A percentile compares a stretch with the other conserved stretches of the same genome.
Evolutionary conservation across 1,140 invertebrate genomes (phyloP).

Genomic region (Rhopalosiphum padi): DNA sequence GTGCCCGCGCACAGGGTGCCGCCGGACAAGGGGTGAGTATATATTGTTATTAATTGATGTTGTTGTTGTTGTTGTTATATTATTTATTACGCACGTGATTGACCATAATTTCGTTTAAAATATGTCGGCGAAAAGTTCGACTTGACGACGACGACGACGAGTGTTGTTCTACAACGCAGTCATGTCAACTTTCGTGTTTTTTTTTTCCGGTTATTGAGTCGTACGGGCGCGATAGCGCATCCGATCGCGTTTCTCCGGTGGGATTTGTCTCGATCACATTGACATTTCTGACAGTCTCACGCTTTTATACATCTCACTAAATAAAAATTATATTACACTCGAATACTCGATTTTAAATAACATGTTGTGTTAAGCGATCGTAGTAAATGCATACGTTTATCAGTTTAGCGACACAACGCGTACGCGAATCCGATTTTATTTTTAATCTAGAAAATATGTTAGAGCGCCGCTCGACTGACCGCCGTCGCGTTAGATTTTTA

Average conservation of each 20-base stretch:
- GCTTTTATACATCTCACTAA: too few species aligned
- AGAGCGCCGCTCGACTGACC: neutral
- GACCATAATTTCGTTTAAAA: neutral
- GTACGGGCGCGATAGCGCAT: too few species aligned
- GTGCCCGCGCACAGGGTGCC: constrained; percentile 33
- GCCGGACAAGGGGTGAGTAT: constrained; percentile 54
- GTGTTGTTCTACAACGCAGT: too few species aligned
- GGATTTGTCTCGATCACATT: neutral
- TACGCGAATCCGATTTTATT: neutral
- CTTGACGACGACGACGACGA: too few species aligned
- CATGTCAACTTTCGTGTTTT: too few species aligned
- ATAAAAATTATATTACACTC: too few species aligned
- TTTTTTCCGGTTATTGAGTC: neutral
- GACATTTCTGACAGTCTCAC: too few species aligned
- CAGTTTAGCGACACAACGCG: too few species aligned
- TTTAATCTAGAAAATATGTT: neutral
- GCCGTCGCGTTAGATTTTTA: neutral
- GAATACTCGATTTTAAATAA: too few species aligned
- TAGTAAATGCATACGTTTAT: too few species aligned
- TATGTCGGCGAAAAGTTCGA: neutral
- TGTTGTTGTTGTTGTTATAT: neutral
- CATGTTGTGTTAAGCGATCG: too few species aligned
- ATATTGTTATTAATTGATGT: neutral
- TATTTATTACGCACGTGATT: too few species aligned
- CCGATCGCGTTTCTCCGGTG: neutral